Base-by-base conservation (phyloP, 2,113 vertebrate genomes). In the Podarcis raffonei region DNA sequence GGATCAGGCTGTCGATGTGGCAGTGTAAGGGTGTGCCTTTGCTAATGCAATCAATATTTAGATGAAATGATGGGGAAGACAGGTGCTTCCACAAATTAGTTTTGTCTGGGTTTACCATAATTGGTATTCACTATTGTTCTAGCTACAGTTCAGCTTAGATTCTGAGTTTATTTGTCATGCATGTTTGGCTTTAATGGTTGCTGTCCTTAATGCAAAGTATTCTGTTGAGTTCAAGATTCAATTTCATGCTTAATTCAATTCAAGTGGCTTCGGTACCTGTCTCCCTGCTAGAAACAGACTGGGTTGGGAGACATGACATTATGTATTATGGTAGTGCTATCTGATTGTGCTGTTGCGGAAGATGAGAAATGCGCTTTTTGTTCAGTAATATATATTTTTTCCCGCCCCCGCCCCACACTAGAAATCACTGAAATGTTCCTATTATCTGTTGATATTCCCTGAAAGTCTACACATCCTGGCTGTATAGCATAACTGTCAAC, bases 151-250 rank as follows among this genome's bases (percentile, higher is more conserved):
- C 71, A 86, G 62, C 48, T 86, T 77, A 69, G 71, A 77, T 76
- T 77, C 66, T 87, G 27, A 83, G 74, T 90, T 77, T 90, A 59
- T 90, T 87, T 87, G 89, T 90, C 80, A 87, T 90, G 89, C 89
- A 90, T 87, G 72, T 90, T 87, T 83, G 22, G 80, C 37, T 62
- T 59, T 87, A 87, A 87, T 83, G 37, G 80, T 78, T 90, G 81
- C 89, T 90, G 65, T 87, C 62, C 81, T 83, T 71, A 83, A 84
- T 90, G 74, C 65, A 87, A 87, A 78, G 27, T 71, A 90, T 84
- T 77, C 85, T 83, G 65, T 90, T 62, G 85, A 90, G 85, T 90
- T 87, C 85, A 90, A 65, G 76, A 83, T 90, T 90, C 66, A 90
- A 83, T 79, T 84, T 87, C 80, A 84, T 90, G 81, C 80, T 84